A percentile compares a stretch with the other conserved stretches of the same genome.
These are phyloP conservation scores for Drosophila colorata DNA, from an alignment of 2,888 invertebrate species.

Conservation along the genomic window DNA sequence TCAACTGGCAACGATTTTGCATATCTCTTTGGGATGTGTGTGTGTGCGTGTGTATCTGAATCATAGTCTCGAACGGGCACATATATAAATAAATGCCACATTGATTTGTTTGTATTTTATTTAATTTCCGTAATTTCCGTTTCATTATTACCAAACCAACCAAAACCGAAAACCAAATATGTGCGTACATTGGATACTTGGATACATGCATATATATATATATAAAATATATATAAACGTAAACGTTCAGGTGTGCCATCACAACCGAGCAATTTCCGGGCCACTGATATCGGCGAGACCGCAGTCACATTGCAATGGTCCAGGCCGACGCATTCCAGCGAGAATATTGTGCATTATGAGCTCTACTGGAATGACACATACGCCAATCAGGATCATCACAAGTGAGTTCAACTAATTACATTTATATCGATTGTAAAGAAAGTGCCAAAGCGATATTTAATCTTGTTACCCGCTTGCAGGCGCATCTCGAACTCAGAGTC, in stretches of 20 bases:
- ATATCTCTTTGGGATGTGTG: conserved; percentile 4
- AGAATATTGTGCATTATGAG: conserved; percentile 97
- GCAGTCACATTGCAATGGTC: conserved; percentile 97
- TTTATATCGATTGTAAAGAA: neutral
- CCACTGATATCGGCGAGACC: conserved; percentile 94
- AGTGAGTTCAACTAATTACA: conserved; percentile 86
- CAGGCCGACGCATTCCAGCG: conserved; percentile 95
- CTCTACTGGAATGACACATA: conserved; percentile 99
- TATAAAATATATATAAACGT: neutral
- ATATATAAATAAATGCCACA: conserved; percentile 68
- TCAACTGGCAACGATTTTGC: conserved; percentile 8
- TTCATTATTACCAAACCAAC: conserved; percentile 79
- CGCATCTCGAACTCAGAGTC: conserved; percentile 93
- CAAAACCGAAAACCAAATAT: conserved; percentile 65
- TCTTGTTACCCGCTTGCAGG: conserved; percentile 77
- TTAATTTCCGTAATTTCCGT: conserved; percentile 82
- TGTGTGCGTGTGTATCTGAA: conserved; percentile 15
- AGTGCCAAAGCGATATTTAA: neutral
- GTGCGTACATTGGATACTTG: conserved; percentile 37
- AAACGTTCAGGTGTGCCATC: conserved; percentile 93
- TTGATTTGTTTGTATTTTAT: conserved; percentile 82
- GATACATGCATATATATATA: conserved; percentile 1
- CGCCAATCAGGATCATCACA: conserved; percentile 94
- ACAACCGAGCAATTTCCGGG: conserved; percentile 96
- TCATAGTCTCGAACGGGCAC: conserved; percentile 25